Percentiles rank a stretch among this genome's conserved stretches.
These are phyloP conservation scores for Acanthisitta chloris DNA, from an alignment of 2,113 vertebrate species.

Conservation along the genomic window DNA sequence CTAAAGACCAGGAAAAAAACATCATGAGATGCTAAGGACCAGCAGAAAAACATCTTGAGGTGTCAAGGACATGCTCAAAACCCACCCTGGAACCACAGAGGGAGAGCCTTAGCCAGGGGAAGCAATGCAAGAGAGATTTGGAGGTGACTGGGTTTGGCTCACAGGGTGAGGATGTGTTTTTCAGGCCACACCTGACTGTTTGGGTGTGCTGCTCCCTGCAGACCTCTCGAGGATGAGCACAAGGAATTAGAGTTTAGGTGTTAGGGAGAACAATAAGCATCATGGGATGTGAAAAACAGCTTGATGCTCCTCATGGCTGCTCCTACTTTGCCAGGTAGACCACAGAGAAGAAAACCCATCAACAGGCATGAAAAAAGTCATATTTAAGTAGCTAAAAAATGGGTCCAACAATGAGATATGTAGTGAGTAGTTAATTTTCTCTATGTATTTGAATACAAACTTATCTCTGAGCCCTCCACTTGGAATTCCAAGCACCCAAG, in stretches of 20 bases:
- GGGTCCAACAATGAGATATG: neutral
- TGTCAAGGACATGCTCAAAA: too few species aligned
- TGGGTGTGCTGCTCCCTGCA: neutral
- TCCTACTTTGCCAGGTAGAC: neutral
- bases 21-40: too few species aligned
- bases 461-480: neutral
- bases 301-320: neutral
- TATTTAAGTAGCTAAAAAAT: neutral
- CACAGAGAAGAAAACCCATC: neutral
- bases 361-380: neutral
- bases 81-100: neutral
- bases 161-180: fast-evolving
- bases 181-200: neutral
- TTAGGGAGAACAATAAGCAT: neutral
- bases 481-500: neutral
- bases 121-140: neutral
- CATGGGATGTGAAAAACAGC: neutral
- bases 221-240: neutral
- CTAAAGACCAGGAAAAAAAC: neutral
- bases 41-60: neutral
- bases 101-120: neutral
- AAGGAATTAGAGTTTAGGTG: neutral
- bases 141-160: neutral
- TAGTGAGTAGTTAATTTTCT: neutral
- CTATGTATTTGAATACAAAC: neutral